Base-by-base conservation (phyloP, 2,888 invertebrate species). In the Mythimna loreyi region DNA sequence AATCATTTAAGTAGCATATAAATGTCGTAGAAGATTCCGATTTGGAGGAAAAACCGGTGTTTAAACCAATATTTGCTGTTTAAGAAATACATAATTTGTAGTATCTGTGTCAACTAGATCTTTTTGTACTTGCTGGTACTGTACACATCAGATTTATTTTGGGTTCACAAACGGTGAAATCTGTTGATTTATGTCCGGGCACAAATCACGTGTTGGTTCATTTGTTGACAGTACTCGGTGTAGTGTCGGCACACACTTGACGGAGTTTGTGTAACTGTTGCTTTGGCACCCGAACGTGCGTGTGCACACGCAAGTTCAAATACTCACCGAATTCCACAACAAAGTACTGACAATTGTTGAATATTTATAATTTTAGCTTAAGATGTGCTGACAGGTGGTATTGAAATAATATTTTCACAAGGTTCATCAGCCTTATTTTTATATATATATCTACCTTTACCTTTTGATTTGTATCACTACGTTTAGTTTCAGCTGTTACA, bases 221-320 rank as follows among this genome's bases (percentile, higher is more conserved):
- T 56, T 58, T 81, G 75, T 83, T 85, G 83, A 85, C 84, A 71
- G 73, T 68, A 49, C 67, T 61, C 60, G 47, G 23, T 72, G 69
- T 65, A 75, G 78, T 78, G 78, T 80, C 74, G 33, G 62, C 67
- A 67, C 57, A 73, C 67, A 77, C 83, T 84, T 61, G 75, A 81
- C 64, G 58, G 49, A 81, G 83, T 83, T 83, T 81, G 85, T 84
- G 83, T 84, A 84, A 84, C 83, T 84, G 84, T 84, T 84, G 67
- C 83, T 84, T 78, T 72, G 66, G 63, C 75, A 78, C 74, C 78
- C 56, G 69, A 72, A 83, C 82, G 79, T 83, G 83, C 83, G 72
- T 69, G 60, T 45, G 75, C 84, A 82, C 83, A 83, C 67, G 72
- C 79, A 72, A 66, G 56, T 59, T 61, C 67, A 72, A 68, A 72